Evolutionary conservation across 2,888 invertebrate genomes (phyloP).

Genomic region (Acanthosepion pharaonis): DNA sequence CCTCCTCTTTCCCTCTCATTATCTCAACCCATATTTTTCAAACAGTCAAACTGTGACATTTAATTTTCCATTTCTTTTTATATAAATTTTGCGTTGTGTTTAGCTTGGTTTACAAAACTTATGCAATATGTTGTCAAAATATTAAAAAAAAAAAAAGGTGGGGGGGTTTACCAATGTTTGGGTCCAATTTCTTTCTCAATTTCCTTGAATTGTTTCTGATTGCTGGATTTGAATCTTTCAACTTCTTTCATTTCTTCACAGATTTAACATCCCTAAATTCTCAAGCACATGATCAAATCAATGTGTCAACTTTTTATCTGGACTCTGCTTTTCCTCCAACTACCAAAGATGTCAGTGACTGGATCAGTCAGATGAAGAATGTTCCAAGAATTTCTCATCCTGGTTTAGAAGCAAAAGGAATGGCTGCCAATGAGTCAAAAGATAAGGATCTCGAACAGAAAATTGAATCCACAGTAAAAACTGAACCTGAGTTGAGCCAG

Average conservation of each 20-base stretch:
- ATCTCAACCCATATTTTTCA: not conserved
- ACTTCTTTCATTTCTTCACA: not conserved
- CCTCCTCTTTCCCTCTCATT: not conserved
- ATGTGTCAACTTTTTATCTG: too few relatives aligned
- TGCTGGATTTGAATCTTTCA: not conserved
- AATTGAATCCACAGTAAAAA: not conserved
- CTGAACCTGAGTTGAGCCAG: not conserved
- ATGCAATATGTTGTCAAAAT: too few relatives aligned
- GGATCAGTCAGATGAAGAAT: not conserved
- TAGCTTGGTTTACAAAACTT: too few relatives aligned
- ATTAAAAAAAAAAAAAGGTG: too few relatives aligned
- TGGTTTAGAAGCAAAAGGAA: not conserved
- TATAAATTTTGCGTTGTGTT: too few relatives aligned
- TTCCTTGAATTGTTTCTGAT: not conserved
- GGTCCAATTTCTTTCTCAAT: too few relatives aligned
- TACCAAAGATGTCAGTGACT: not conserved
- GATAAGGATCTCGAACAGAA: not conserved
- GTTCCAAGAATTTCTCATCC: not conserved
- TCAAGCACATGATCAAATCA: not conserved
- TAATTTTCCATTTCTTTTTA: not conserved
- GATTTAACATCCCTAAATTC: not conserved
- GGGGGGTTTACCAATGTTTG: not conserved
- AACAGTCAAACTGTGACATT: not conserved
- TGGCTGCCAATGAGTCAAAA: not conserved
- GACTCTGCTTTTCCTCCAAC: not conserved